Conservation (phyloP, 2,888 invertebrate genomes). For the Labia minor region DNA sequence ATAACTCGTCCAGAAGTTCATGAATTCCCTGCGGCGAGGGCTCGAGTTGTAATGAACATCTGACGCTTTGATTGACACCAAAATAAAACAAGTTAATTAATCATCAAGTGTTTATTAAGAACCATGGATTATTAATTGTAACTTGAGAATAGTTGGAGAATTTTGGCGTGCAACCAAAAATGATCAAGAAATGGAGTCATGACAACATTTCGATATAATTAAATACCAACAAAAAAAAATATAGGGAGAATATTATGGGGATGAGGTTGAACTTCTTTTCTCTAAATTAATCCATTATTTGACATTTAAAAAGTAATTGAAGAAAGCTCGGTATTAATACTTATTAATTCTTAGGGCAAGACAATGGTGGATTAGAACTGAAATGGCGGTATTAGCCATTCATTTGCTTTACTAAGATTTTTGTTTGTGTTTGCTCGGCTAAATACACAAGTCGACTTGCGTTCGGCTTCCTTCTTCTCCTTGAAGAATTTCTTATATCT, state of each 20-base stretch:
- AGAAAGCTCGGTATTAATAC: neutral
- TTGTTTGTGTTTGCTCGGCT: constrained; percentile 32
- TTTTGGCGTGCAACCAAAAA: too few species aligned
- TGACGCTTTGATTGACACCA: neutral
- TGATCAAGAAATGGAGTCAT: too few species aligned
- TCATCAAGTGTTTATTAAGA: neutral
- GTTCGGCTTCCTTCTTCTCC: neutral
- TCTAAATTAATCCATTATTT: neutral
- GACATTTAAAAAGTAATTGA: neutral
- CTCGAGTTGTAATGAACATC: neutral
- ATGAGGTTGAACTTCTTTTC: too few species aligned
- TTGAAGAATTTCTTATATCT: neutral
- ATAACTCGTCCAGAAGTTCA: neutral
- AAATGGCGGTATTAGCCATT: constrained; percentile 23
- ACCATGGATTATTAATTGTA: neutral
- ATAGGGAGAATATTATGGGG: too few species aligned
- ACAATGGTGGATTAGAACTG: neutral
- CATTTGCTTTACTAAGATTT: constrained; percentile 26
- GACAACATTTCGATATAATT: too few species aligned
- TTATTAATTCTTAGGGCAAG: neutral
- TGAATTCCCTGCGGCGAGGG: neutral
- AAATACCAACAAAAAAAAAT: too few species aligned
- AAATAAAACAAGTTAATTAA: neutral
- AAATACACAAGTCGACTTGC: constrained; percentile 20
- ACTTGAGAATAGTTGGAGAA: neutral